A percentile compares a stretch with the other conserved stretches of the same genome.
These are phyloP conservation scores for Aphelenchoides besseyi DNA, from an alignment of 1,140 invertebrate species.

Conservation along the genomic window DNA sequence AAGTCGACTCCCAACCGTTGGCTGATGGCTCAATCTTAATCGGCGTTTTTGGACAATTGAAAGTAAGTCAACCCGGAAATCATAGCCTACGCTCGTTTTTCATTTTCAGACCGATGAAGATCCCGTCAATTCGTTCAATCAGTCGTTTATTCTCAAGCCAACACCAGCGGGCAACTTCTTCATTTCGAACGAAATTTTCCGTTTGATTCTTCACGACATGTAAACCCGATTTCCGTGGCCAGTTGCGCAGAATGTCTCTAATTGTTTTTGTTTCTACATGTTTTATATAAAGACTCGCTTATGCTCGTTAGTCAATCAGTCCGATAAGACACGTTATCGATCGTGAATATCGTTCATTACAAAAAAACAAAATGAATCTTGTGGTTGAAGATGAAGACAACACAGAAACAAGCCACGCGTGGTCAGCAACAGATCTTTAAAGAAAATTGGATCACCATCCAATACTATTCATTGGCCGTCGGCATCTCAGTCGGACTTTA, in stretches of 20 bases:
- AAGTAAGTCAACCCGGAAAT: slow-evolving; percentile 37
- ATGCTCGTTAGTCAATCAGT: slow-evolving; percentile 25
- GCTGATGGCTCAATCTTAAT: slow-evolving; percentile 60
- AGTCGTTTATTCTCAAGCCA: slow-evolving; percentile 57
- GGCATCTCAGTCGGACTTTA: slow-evolving; percentile 29
- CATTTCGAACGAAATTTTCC: slow-evolving; percentile 62
- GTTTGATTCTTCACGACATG: slow-evolving; percentile 60
- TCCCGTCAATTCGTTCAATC: slow-evolving; percentile 58
- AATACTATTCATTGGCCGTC: slow-evolving; percentile 40
- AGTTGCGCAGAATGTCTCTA: background rate
- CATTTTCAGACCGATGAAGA: slow-evolving; percentile 59
- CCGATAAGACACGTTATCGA: too few relatives aligned
- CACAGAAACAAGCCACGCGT: slow-evolving; percentile 53
- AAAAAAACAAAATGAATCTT: slow-evolving; percentile 1
- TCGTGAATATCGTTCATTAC: too few relatives aligned
- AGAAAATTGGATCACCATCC: slow-evolving; percentile 54
- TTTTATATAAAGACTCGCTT: slow-evolving; percentile 17
- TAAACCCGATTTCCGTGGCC: slow-evolving; percentile 27
- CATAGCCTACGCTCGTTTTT: background rate
- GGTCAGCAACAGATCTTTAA: slow-evolving; percentile 58
- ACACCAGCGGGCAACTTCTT: slow-evolving; percentile 55
- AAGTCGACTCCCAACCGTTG: slow-evolving; percentile 59
- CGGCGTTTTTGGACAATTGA: slow-evolving; percentile 60
- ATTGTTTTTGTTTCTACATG: slow-evolving; percentile 22
- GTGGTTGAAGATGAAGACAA: slow-evolving; percentile 19